A percentile compares a stretch with the other conserved stretches of the same genome.
These are phyloP conservation scores for Onychostruthus taczanowskii DNA, from an alignment of 2,113 vertebrate species.

Conservation along the genomic window DNA sequence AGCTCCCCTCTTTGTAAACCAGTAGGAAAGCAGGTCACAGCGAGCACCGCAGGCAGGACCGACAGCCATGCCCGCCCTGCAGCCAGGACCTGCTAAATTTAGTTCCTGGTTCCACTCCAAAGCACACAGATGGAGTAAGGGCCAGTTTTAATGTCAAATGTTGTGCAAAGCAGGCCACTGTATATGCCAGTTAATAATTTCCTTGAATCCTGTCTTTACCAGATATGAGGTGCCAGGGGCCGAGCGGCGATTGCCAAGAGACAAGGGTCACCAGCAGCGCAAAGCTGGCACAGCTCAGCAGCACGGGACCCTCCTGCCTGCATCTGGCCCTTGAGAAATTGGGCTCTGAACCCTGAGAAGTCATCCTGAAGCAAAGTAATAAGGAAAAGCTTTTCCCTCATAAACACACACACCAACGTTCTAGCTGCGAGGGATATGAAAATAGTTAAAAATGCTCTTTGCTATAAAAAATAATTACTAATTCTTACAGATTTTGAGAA, in stretches of 20 bases:
- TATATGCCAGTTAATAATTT: not conserved
- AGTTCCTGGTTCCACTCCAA: slow-evolving; percentile 24
- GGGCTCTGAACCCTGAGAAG: not conserved
- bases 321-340: not conserved
- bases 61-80: not conserved
- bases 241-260: not conserved
- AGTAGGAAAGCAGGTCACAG: not conserved
- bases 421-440: not conserved
- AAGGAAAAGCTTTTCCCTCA: not conserved
- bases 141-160: not conserved
- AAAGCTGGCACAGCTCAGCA: not conserved
- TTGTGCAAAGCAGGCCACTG: not conserved
- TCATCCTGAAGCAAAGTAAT: not conserved
- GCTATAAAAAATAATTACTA: not conserved
- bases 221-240: not conserved
- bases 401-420: not conserved
- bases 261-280: not conserved
- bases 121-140: slow-evolving; percentile 2
- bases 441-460: not conserved
- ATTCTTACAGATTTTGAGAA: not conserved
- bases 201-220: not conserved
- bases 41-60: fast-evolving
- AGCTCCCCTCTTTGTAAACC: not conserved
- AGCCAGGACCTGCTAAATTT: slow-evolving; percentile 26
- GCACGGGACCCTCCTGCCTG: not conserved